Evolutionary conservation across 2,888 invertebrate species (phyloP).

Genomic region (Muschampia plurimacula): DNA sequence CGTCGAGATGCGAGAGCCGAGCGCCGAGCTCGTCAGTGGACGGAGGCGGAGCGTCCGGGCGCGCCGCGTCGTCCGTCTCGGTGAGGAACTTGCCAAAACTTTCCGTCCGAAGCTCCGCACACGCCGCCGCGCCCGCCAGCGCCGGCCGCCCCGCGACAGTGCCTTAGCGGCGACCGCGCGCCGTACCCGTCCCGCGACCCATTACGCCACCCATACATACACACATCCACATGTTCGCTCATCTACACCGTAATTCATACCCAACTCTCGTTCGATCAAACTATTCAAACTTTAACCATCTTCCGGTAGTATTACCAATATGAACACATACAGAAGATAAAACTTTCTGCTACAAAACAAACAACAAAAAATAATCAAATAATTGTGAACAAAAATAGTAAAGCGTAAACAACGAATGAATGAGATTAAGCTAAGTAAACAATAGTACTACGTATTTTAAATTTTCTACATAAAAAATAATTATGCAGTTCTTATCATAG

Average conservation of each 20-base stretch:
- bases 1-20: constrained; percentile 76
- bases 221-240: neutral
- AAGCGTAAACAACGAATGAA: no score
- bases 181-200: constrained; percentile 41
- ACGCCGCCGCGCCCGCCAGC: constrained; percentile 60
- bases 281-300: neutral
- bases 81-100: constrained; percentile 79
- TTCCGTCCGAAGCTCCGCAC: constrained; percentile 82
- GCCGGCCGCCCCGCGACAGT: constrained; percentile 64
- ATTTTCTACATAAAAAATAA: no score
- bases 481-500: no score
- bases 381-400: no score
- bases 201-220: neutral
- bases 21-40: constrained; percentile 67
- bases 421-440: no score
- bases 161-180: constrained; percentile 58
- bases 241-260: neutral
- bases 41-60: constrained; percentile 62
- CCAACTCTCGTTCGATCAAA: constrained; percentile 15
- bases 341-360: neutral
- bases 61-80: constrained; percentile 61
- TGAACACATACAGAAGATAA: neutral
- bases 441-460: no score
- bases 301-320: neutral
- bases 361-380: neutral